Conservation (phyloP, 2,888 invertebrate genomes). For the Parnassius glacialis region DNA sequence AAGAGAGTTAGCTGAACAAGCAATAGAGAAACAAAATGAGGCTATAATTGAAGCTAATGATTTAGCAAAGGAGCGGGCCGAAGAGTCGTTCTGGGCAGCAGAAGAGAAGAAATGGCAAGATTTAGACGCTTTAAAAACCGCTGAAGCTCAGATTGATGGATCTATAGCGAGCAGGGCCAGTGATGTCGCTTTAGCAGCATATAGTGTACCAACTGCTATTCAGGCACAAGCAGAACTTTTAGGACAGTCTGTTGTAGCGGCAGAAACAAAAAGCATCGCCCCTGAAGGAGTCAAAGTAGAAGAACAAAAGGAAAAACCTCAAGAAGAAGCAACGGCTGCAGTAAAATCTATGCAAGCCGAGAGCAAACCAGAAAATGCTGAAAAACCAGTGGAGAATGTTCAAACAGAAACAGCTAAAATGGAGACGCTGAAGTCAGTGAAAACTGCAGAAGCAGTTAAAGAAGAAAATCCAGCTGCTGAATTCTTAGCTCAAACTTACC, state of each 20-base stretch:
- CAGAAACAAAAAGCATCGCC: constrained; percentile 18
- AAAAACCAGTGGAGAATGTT: constrained; percentile 32
- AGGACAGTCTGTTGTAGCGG: constrained; percentile 29
- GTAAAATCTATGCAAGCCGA: constrained; percentile 35
- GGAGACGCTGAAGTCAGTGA: constrained; percentile 26
- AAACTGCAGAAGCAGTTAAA: constrained; percentile 13
- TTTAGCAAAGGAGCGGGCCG: constrained; percentile 41
- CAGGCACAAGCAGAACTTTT: constrained; percentile 18
- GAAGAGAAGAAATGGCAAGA: constrained; percentile 72
- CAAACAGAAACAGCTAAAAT: constrained; percentile 36
- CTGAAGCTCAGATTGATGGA: constrained; percentile 60
- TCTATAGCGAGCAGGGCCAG: constrained; percentile 50
- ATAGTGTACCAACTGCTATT: constrained; percentile 20
- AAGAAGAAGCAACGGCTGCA: constrained; percentile 37
- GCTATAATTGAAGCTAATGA: constrained; percentile 46
- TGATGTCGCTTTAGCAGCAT: constrained; percentile 43
- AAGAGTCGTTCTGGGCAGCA: constrained; percentile 51
- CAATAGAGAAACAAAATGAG: constrained; percentile 47
- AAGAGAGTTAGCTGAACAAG: constrained; percentile 47
- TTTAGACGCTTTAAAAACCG: constrained; percentile 56
- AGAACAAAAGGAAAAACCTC: constrained; percentile 30
- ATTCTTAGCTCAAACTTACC: constrained; percentile 13
- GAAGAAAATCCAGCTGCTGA: constrained; percentile 4
- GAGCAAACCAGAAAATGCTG: constrained; percentile 15
- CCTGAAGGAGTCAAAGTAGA: constrained; percentile 24